Evolutionary conservation across 2,888 invertebrate species (phyloP).

Genomic region (Tethea ocularis): DNA sequence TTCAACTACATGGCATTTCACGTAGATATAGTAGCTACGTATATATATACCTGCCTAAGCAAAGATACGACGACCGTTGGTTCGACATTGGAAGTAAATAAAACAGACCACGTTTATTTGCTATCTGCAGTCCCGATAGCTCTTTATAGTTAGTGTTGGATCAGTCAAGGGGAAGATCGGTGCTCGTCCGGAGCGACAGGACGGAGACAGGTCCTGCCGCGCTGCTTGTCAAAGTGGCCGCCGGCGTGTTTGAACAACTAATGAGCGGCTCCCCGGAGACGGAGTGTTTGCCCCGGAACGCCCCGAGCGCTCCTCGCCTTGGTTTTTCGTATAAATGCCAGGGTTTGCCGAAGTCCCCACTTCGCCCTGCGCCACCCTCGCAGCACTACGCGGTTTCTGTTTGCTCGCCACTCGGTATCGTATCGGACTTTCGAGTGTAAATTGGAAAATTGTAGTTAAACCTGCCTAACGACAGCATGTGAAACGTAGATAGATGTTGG

Average conservation of each 20-base stretch:
- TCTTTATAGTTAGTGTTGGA: slow-evolving; percentile 71
- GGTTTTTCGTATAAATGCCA: slow-evolving; percentile 69
- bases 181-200: slow-evolving; percentile 50
- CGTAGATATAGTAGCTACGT: slow-evolving; percentile 15
- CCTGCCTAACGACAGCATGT: slow-evolving; percentile 16
- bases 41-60: slow-evolving; percentile 33
- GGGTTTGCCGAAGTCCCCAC: slow-evolving; percentile 52
- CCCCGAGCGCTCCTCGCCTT: slow-evolving; percentile 50
- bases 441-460: slow-evolving; percentile 59
- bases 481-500: neutral
- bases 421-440: slow-evolving; percentile 68
- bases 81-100: slow-evolving; percentile 45
- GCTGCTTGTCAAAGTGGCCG: slow-evolving; percentile 81
- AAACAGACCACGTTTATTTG: slow-evolving; percentile 64
- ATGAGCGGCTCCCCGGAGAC: slow-evolving; percentile 81
- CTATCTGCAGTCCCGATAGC: slow-evolving; percentile 63
- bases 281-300: slow-evolving; percentile 73
- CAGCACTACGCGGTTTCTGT: slow-evolving; percentile 43
- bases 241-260: slow-evolving; percentile 81
- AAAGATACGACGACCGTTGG: slow-evolving; percentile 37
- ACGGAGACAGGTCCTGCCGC: slow-evolving; percentile 56
- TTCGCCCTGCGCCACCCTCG: slow-evolving; percentile 32
- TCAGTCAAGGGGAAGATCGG: slow-evolving; percentile 74
- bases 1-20: too few relatives aligned
- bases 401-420: slow-evolving; percentile 63